Evolutionary conservation across 2,888 invertebrate species (phyloP).

Genomic region (Cacoxenus indagator): DNA sequence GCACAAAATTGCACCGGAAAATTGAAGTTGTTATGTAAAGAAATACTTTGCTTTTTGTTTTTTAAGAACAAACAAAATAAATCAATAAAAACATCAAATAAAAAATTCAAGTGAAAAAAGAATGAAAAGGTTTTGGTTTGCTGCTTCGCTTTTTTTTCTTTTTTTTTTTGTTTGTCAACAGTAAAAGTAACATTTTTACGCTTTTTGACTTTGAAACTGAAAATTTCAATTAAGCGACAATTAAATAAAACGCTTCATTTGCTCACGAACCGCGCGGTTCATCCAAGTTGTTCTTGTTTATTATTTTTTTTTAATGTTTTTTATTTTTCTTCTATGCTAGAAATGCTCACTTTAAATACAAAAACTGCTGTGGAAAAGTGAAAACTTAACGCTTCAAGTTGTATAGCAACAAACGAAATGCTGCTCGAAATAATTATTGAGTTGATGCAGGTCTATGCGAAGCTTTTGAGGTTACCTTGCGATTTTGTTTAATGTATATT

Average conservation of each 20-base stretch:
- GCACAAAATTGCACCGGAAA: too few relatives aligned
- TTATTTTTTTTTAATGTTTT: neutral
- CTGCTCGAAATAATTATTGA: neutral
- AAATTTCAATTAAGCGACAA: slow-evolving; percentile 9
- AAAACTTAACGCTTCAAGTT: too few relatives aligned
- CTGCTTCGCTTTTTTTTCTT: too few relatives aligned
- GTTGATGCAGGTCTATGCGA: neutral
- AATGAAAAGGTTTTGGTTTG: neutral
- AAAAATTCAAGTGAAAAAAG: neutral
- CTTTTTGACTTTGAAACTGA: slow-evolving; percentile 20
- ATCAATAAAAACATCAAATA: neutral
- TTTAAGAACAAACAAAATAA: neutral
- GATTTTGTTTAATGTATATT: neutral
- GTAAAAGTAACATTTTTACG: slow-evolving; percentile 2
- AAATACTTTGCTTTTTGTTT: neutral
- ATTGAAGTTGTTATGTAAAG: too few relatives aligned
- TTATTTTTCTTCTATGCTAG: neutral
- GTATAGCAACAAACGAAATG: too few relatives aligned
- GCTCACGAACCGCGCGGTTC: neutral
- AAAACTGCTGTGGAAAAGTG: neutral
- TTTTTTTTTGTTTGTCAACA: too few relatives aligned
- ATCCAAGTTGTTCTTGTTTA: neutral
- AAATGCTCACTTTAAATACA: too few relatives aligned
- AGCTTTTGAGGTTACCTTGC: neutral
- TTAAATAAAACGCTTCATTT: slow-evolving; percentile 21